Base-by-base conservation (phyloP, 2,113 vertebrate species). In the Taxidea taxus region DNA sequence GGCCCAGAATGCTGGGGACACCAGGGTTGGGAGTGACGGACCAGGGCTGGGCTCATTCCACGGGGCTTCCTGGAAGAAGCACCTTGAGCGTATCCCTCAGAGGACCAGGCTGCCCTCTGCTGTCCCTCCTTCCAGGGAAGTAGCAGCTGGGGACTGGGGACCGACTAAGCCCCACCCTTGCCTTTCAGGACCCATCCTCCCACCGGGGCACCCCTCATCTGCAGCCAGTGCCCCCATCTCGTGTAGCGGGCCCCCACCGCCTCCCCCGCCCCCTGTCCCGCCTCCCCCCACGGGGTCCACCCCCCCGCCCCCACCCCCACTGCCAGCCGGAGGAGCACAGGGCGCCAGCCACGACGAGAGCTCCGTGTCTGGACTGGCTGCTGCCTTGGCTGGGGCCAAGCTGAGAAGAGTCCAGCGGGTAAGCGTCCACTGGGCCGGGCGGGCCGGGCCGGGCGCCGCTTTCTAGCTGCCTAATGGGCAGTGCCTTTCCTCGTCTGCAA, bases 381-480 rank as follows among this genome's bases (percentile, higher is more conserved):
- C 99, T 0, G 99, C 99, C 39, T 98, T 99, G 98, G 99, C 99
- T 64, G 99, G 99, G 98, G 99, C 99, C 98, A 99, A 99, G 99
- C 99, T 99, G 82, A 99, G 99, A 88, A 99, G 99, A 99, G 99
- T 99, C 21, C 99, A 99, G 74, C 98, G 99, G 99, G 99, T 99
- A 98, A 99, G 99, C 31, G 93, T 15, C 20, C 20, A 7, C 1
- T 75, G 23, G 54, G 0, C 13, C 14, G 7, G 84, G 85, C 25
- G 0, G 20, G 27, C 25, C 0, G 21, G 86, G 12, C 12, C 3
- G 31, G 72, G 78, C 72, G 77, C 0, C 0, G 6, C 37, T 70
- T 82, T n/a, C 78, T 27, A 18, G 34, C 62, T 27, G 78, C 27
- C 29, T 0, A 9, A 1, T 4, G 58, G 58, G 13, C 25, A 11